Conservation (phyloP, 2,797 vertebrate genomes). For the Pseudopleuronectes americanus region DNA sequence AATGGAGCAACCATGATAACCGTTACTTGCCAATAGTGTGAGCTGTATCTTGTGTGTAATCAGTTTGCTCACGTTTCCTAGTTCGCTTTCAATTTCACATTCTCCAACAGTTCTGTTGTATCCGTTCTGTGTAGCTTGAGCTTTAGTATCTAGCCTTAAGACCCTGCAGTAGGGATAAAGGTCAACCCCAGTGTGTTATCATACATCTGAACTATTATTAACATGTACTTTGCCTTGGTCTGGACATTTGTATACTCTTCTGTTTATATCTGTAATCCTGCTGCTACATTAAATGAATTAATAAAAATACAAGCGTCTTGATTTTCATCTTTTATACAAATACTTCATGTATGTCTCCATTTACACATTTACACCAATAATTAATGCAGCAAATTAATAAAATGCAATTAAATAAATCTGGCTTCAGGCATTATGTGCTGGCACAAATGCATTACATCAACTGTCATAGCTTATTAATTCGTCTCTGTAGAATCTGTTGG, state of each 20-base stretch:
- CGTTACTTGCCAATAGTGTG: constrained; percentile 80
- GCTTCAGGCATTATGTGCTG: not conserved
- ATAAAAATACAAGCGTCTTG: constrained; percentile 66
- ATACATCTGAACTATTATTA: constrained; percentile 84
- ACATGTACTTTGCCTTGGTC: constrained; percentile 87
- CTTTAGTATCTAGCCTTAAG: constrained; percentile 82
- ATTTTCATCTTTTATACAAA: not conserved
- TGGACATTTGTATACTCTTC: constrained; percentile 87
- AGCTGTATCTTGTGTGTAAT: constrained; percentile 76
- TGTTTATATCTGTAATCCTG: constrained; percentile 88
- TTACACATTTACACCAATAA: not conserved
- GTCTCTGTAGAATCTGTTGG: constrained; percentile 68
- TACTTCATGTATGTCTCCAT: not conserved
- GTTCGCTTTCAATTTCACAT: constrained; percentile 77
- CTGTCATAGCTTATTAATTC: constrained; percentile 86
- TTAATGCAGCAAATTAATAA: not conserved
- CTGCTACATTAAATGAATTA: constrained; percentile 85
- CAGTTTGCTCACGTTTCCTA: constrained; percentile 75
- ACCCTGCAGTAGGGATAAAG: constrained; percentile 75
- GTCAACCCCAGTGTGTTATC: constrained; percentile 81
- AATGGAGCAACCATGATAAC: constrained; percentile 74
- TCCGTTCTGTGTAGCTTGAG: constrained; percentile 80
- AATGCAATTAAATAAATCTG: not conserved
- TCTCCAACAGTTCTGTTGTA: constrained; percentile 75
- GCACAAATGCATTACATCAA: not conserved